Evolutionary conservation across 2,113 vertebrate genomes (phyloP), one percentile per base, ranked within the genome.

Genomic region (Megaptera novaeangliae): DNA sequence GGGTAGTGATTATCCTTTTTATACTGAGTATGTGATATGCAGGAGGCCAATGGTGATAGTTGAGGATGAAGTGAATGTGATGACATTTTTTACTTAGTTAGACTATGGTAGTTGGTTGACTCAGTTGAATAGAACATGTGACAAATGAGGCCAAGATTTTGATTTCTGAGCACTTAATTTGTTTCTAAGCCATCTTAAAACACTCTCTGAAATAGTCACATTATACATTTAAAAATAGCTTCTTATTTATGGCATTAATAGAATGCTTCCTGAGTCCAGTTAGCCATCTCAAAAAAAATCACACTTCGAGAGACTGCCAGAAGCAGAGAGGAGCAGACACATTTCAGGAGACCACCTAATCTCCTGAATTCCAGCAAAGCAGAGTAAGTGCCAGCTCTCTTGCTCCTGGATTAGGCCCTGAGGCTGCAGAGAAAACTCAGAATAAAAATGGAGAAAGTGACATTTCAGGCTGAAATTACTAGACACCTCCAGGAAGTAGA

Each of bases 121-220:
- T 97, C 44, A 64, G 20, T 1, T 88, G 31, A 96, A 74, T 1
- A 88, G 63, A 95, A 80, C n/a, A 80, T 68, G 25, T n/a, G 29
- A 96, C 49, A 87, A 87, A 72, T 63, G 29, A 91, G 52, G 39
- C 41, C 57, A 91, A 46, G 36, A 20, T 46, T 91, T 96, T 8
- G 25, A 96, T 85, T 71, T 93, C 14, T 85, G 59, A 74, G 69
- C 18, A 80, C 29, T 72, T 94, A 84, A 44, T 87, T 88, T 80
- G 36, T 92, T 93, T 94, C 71, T 95, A 39, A 87, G 31, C 17
- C 57, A 71, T 91, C 36, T 95, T 87, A 88, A 93, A 90, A 75
- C 2, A 96, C n/a, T 94, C 41, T 90, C 46, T 34, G 44, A 96
- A 75, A 95, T 18, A 86, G 39, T 86, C 31, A 86, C 27, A 86